phyloP scores from a whole-genome alignment of 2,797 vertebrate genomes.

The Falco cherrug region DNA sequence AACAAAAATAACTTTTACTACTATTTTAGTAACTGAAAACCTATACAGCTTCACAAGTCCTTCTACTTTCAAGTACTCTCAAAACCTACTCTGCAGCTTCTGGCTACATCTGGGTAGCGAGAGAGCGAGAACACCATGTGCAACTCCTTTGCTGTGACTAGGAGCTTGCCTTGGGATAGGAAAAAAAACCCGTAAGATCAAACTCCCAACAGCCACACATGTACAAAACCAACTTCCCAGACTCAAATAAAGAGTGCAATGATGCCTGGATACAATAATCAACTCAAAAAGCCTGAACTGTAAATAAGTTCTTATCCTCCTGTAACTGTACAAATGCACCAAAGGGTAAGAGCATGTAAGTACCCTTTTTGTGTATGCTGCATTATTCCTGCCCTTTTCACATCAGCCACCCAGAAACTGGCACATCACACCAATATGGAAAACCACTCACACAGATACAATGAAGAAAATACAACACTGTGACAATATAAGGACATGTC shows the following conservation, averaged over 20 bases:
- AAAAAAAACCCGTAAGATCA: background rate
- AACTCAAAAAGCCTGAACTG: background rate
- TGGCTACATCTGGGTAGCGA: background rate
- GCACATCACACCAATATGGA: background rate
- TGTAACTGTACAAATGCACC: background rate
- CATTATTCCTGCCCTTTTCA: background rate
- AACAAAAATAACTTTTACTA: background rate
- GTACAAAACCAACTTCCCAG: background rate
- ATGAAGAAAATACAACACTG: background rate
- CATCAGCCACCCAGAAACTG: background rate
- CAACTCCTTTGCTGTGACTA: background rate
- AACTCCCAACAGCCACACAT: background rate
- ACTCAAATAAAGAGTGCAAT: background rate
- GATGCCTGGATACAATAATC: background rate
- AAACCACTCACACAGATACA: background rate
- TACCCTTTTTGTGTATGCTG: background rate
- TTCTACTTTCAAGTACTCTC: background rate
- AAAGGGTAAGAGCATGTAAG: fast-evolving
- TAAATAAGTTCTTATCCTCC: background rate
- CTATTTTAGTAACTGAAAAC: background rate
- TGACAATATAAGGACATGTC: background rate
- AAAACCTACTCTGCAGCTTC: background rate
- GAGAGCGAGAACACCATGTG: background rate
- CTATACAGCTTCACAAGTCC: background rate
- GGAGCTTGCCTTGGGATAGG: background rate